Conservation (phyloP, 1,140 invertebrate species). For the Charaxes varanes region DNA sequence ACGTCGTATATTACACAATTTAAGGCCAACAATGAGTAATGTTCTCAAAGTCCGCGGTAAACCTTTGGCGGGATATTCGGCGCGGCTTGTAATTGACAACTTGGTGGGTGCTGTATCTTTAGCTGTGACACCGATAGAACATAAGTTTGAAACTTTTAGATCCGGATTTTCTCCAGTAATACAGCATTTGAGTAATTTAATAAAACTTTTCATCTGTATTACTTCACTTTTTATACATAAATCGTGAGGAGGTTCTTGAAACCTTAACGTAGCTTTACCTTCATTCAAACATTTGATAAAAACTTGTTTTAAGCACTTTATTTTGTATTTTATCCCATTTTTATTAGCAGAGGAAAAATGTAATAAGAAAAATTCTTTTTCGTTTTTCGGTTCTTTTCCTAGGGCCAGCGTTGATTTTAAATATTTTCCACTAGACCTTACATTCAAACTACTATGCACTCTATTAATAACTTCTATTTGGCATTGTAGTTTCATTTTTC, state of each 20-base stretch:
- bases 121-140: constrained; percentile 72
- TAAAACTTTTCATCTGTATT: constrained; percentile 81
- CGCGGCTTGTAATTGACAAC: constrained; percentile 75
- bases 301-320: constrained; percentile 79
- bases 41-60: constrained; percentile 79
- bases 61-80: constrained; percentile 81
- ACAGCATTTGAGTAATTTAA: constrained; percentile 77
- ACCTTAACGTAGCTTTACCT: constrained; percentile 83
- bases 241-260: constrained; percentile 81
- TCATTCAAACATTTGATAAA: constrained; percentile 81
- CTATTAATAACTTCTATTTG: constrained; percentile 79
- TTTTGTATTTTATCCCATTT: constrained; percentile 79
- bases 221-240: constrained; percentile 79
- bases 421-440: constrained; percentile 59
- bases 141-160: constrained; percentile 45
- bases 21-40: constrained; percentile 76
- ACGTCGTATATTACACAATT: constrained; percentile 78
- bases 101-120: constrained; percentile 75
- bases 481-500: constrained; percentile 82
- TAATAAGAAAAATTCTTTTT: constrained; percentile 76
- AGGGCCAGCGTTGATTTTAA: constrained; percentile 79
- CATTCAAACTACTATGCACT: constrained; percentile 53
- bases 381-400: constrained; percentile 76
- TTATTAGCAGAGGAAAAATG: constrained; percentile 80
- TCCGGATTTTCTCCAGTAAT: constrained; percentile 75